Evolutionary conservation across 2,888 invertebrate genomes (phyloP).

Genomic region (Acleris laterana): DNA sequence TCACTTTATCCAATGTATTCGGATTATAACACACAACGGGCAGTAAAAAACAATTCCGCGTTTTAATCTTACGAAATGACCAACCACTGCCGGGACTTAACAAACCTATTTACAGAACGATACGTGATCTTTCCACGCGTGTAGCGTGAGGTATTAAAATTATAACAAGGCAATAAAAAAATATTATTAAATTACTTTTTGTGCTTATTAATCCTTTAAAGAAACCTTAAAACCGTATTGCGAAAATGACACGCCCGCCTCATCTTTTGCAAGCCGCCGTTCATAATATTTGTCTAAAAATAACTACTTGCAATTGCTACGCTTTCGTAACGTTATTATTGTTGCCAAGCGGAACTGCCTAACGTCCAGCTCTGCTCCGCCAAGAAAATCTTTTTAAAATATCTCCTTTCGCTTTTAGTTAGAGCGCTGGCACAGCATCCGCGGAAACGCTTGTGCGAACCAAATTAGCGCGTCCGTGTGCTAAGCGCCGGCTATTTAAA

Average conservation of each 20-base stretch:
- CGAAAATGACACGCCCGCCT: neutral
- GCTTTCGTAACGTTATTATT: slow-evolving; percentile 53
- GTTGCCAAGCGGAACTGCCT: slow-evolving; percentile 56
- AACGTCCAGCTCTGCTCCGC: slow-evolving; percentile 45
- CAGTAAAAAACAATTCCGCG: slow-evolving; percentile 35
- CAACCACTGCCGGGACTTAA: slow-evolving; percentile 3
- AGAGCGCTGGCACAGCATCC: slow-evolving; percentile 58
- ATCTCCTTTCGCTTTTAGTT: slow-evolving; percentile 71
- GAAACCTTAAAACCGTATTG: neutral
- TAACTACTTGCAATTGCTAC: slow-evolving; percentile 41
- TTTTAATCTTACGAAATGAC: slow-evolving; percentile 31
- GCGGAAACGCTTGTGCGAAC: slow-evolving; percentile 65
- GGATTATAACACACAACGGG: slow-evolving; percentile 71
- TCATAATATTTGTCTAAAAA: slow-evolving; percentile 29
- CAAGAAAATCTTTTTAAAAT: slow-evolving; percentile 55
- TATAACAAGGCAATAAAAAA: too few species aligned
- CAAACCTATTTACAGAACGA: neutral
- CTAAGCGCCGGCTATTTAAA: slow-evolving; percentile 73
- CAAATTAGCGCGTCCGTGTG: slow-evolving; percentile 75
- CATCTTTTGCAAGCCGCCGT: slow-evolving; percentile 9
- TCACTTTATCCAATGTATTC: slow-evolving; percentile 70
- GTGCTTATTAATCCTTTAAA: too few species aligned
- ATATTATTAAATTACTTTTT: too few species aligned
- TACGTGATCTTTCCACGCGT: neutral
- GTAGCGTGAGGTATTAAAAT: neutral